phyloP scores from a whole-genome alignment of 2,797 vertebrate species.

The Phrynocephalus forsythii region DNA sequence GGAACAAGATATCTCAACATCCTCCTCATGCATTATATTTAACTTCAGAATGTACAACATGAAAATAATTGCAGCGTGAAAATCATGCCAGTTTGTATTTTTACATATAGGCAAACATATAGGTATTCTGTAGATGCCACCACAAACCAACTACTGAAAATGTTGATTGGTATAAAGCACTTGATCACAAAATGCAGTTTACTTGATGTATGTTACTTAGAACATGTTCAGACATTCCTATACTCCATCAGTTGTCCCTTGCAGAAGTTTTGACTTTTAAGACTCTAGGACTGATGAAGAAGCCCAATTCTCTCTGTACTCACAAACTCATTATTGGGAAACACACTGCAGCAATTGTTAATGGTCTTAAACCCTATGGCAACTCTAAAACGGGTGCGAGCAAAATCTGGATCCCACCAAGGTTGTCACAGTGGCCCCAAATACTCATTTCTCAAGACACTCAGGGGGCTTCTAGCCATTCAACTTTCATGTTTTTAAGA shows the following conservation, averaged over 20 bases:
- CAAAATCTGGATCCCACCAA: not conserved
- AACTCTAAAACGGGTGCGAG: not conserved
- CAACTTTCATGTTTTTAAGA: no score
- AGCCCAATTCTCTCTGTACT: not conserved
- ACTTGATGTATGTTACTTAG: not conserved
- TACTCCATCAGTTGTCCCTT: no score
- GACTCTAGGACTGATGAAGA: not conserved
- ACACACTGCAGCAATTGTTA: not conserved
- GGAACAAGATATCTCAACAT: not conserved
- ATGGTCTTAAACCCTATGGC: not conserved
- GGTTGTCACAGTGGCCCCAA: not conserved
- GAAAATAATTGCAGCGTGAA: not conserved
- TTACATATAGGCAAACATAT: not conserved
- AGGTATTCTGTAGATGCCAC: no score
- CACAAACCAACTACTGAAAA: not conserved
- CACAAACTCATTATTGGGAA: not conserved
- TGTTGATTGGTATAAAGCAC: not conserved
- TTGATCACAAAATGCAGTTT: no score
- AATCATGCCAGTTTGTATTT: not conserved
- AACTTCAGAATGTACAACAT: not conserved
- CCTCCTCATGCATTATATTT: no score
- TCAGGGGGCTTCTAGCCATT: not conserved
- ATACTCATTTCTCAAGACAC: not conserved
- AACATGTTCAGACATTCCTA: not conserved
- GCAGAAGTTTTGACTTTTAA: not conserved